Base-by-base conservation (phyloP, 2,797 vertebrate species). In the Mareca strepera region DNA sequence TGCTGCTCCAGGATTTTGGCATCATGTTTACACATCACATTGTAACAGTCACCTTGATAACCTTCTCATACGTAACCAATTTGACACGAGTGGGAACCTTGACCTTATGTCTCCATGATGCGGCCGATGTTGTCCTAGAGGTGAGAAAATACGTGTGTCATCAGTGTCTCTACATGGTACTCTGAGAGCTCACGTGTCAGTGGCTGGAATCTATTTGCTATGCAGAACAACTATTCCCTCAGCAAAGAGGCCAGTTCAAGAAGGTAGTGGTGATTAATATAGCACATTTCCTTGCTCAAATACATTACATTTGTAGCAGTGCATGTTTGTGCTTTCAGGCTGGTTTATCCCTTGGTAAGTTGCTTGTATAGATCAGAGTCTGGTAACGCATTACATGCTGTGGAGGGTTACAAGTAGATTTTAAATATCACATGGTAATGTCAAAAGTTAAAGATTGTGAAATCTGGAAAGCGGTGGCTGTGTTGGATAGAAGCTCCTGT, bases 21-120 rank as follows among this genome's bases (percentile, higher is more conserved):
- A 96, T 99, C 96, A 99, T 99, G 99, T 98, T 99, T 97, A 97
- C 99, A 94, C 99, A 99, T 97, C 99, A 99, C 60, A 92, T 99
- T 97, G 95, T 98, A 94, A 72, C 98, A 60, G 97, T 99, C 97
- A 98, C 97, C 80, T 98, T 99, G 97, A 98, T 99, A 96, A 98
- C 97, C 81, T 98, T 99, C 97, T 99, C 99, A 58, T 99, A 99
- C 21, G 98, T 99, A 94, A 99, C 99, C 97, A 99, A 99, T 97
- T 99, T 99, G 99, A 98, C 98, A 77, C 98, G 99, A 86, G 98
- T 99, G 86, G 99, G 99, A 92, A 98, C 98, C 58, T 97, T 99
- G 96, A 98, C 99, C 96, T 98, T 99, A 93, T 99, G 99, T 97
- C 98, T 99, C 92, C 99, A 99, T 7, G 99, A 99, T 56, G 98